Base-by-base conservation (phyloP, 1,140 invertebrate genomes). In the Zaprionus davidi region DNA sequence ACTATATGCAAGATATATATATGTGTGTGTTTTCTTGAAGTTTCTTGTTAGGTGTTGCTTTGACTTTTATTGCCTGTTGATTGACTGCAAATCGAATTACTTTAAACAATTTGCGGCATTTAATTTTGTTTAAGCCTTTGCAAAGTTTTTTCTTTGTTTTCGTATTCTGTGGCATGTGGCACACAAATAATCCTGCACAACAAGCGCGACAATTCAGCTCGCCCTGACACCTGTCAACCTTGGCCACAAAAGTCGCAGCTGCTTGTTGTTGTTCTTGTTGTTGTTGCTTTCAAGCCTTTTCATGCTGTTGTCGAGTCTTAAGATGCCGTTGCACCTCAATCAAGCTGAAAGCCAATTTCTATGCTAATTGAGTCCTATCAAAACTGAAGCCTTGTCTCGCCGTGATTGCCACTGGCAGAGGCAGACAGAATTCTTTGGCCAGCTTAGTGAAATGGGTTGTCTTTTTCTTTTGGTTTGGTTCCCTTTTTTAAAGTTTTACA, bases 1-100 rank as follows among this genome's bases (percentile, higher is more conserved):
- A 22, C 24, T 26, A 53, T 12, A 22, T 15, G 26, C 9, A 34
- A 3, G 31, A 64, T 12, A 64, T 64, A 49, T 13, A 20, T 15
- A 22, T 9, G n/a, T 57, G 49, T 9, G n/a, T 57, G 56, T 46
- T 17, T n/a, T 3, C n/a, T 46, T 28, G 62, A 24, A 46, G 59
- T 55, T 31, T 60, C 41, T 26, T 28, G 24, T 51, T 55, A 38
- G 55, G 17, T 26, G 38, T 70, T 62, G 59, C 60, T 65, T 76
- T 76, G 56, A 76, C 78, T 71, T 69, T 46, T 53, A 17, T 72
- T 26, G 76, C 78, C 83, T 71, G 69, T 69, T 85, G 79, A 85
- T 85, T 90, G 78, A 81, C 15, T 71, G 64, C 58, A 84, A 88
- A 88, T 84, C 72, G 70, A 90, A 79, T 88, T 90, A 82, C 72